phyloP scores from a whole-genome alignment of 2,888 invertebrate genomes.

The Dusona sp. region DNA sequence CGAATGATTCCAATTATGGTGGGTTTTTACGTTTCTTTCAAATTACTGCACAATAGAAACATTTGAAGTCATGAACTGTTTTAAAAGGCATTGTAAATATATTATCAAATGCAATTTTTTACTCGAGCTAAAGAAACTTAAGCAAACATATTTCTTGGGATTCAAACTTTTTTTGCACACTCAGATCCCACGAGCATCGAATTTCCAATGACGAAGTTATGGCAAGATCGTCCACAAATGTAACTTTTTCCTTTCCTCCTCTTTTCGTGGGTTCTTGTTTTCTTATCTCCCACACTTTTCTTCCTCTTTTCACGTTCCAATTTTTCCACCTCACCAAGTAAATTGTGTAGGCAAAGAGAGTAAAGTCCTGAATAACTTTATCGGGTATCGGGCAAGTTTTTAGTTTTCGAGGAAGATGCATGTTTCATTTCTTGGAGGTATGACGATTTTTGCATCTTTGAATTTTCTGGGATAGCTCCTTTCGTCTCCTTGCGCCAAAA shows the following conservation, averaged over 20 bases:
- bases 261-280: conserved; percentile 2
- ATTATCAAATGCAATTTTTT: not conserved
- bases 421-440: not conserved
- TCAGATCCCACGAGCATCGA: conserved; percentile 9
- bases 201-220: conserved; percentile 31
- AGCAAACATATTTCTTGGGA: not conserved
- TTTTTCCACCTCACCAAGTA: not conserved
- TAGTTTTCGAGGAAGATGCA: not conserved
- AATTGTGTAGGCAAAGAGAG: conserved; percentile 1
- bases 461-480: not conserved
- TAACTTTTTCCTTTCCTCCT: conserved; percentile 12
- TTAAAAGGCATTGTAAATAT: not conserved
- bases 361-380: conserved; percentile 13
- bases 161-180: not conserved
- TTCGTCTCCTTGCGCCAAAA: not conserved
- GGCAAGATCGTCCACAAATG: not conserved
- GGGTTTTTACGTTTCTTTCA: not conserved
- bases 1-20: not conserved
- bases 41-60: not conserved
- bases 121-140: not conserved
- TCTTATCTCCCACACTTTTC: not conserved
- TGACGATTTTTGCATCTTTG: not conserved
- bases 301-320: not conserved
- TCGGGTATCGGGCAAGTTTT: not conserved
- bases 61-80: not conserved